Evolutionary conservation across 2,888 invertebrate species (phyloP).

Genomic region (Melanophora roralis): DNA sequence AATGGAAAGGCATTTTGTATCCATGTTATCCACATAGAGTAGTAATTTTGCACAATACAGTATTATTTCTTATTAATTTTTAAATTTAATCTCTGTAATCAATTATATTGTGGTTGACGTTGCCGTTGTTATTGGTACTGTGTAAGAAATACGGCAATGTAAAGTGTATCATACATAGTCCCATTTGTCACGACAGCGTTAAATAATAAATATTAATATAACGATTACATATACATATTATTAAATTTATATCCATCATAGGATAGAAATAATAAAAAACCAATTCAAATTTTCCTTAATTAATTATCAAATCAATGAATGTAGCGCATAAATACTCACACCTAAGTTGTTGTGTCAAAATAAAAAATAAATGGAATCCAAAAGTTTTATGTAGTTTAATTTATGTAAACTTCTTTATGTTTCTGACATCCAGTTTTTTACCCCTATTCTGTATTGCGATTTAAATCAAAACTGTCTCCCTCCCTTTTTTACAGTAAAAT

Average conservation of each 20-base stretch:
- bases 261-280: slow-evolving; percentile 34
- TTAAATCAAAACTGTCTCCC: too few relatives aligned
- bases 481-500: too few relatives aligned
- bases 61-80: slow-evolving; percentile 61
- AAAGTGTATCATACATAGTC: too few relatives aligned
- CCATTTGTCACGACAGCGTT: too few relatives aligned
- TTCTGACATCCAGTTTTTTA: too few relatives aligned
- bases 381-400: slow-evolving; percentile 3
- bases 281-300: slow-evolving; percentile 8
- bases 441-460: too few relatives aligned
- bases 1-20: too few relatives aligned
- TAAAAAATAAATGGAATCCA: slow-evolving; percentile 41
- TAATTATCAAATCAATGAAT: slow-evolving; percentile 48
- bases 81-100: too few relatives aligned
- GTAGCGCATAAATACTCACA: slow-evolving; percentile 33
- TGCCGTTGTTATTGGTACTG: too few relatives aligned
- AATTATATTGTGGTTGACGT: too few relatives aligned
- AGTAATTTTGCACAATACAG: slow-evolving; percentile 57
- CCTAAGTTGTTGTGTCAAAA: slow-evolving; percentile 61
- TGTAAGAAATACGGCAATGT: too few relatives aligned
- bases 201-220: background rate
- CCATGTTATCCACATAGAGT: slow-evolving; percentile 30
- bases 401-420: background rate
- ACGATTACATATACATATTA: background rate
- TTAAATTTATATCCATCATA: background rate